Evolutionary conservation across 2,797 vertebrate species (phyloP), one percentile per base, ranked within the genome.

Genomic region (Myripristis murdjan): DNA sequence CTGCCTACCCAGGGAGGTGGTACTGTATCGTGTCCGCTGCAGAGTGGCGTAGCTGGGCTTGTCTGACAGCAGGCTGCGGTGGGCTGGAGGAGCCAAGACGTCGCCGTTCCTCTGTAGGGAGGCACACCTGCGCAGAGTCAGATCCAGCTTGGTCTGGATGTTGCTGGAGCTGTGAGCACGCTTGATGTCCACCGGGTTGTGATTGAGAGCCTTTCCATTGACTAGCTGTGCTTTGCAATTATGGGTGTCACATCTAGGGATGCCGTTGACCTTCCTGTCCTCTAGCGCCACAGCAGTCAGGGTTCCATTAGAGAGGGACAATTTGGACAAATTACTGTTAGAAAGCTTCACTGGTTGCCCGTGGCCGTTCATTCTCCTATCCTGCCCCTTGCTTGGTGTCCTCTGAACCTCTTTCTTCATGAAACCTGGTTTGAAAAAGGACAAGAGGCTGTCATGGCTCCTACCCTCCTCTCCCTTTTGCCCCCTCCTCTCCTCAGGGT

Each of bases 81-180:
- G 91, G 5, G 77, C 61, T 0, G 87, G 66, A 1, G 78, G 72
- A 6, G 51, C 46, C 52, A 23, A 23, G 0, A 87, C 22, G 0
- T 89, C 87, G 0, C 86, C 57, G 0, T 94, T 95, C 85, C 92
- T 94, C 77, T 95, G 95, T 64, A 96, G 92, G 0, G 96, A 96
- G 28, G 93, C 85, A 0, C 95, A 95, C 71, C 95, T 89, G 75
- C 88, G 90, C 37, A 94, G 88, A 0, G 75, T 82, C 81, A 86
- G 79, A 7, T 95, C 91, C 15, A 90, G 78, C 75, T 92, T 95
- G 0, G 66, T 87, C 35, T 95, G 94, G 60, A 97, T 93, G 79
- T 90, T 95, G 49, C 94, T 91, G n/a, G 96, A 97, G 88, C 97
- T 96, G 87, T 95, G 96, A 0, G 95, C 95, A 0, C 95, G 93